Evolutionary conservation across 2,888 invertebrate genomes (phyloP).

Genomic region (Parnassius orleans): DNA sequence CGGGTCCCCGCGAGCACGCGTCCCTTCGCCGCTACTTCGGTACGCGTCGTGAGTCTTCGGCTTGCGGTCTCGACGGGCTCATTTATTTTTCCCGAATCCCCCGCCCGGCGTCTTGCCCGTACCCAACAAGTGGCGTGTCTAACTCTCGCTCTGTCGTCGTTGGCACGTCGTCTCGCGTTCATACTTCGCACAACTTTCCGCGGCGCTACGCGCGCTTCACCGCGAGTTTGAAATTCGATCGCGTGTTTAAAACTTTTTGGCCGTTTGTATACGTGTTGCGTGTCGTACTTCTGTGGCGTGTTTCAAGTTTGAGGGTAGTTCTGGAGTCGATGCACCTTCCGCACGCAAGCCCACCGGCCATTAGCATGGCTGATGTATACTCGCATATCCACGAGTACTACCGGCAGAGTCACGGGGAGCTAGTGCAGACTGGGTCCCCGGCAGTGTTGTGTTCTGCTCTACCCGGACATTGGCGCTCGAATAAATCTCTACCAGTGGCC

Average conservation of each 20-base stretch:
- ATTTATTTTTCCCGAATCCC: slow-evolving; percentile 71
- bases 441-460: slow-evolving; percentile 96
- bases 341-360: slow-evolving; percentile 78
- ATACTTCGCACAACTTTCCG: slow-evolving; percentile 71
- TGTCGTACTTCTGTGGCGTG: slow-evolving; percentile 71
- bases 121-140: slow-evolving; percentile 73
- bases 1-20: slow-evolving; percentile 75
- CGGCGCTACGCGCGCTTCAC: slow-evolving; percentile 64
- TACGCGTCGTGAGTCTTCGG: slow-evolving; percentile 77
- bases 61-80: slow-evolving; percentile 69
- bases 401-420: slow-evolving; percentile 94
- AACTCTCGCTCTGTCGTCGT: slow-evolving; percentile 44
- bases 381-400: slow-evolving; percentile 88
- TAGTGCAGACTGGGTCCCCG: slow-evolving; percentile 97
- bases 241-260: slow-evolving; percentile 53
- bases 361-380: slow-evolving; percentile 87
- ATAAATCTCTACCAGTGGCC: slow-evolving; percentile 97
- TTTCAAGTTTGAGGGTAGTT: slow-evolving; percentile 56
- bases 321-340: slow-evolving; percentile 85
- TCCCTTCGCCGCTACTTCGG: slow-evolving; percentile 70
- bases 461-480: slow-evolving; percentile 98
- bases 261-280: slow-evolving; percentile 62
- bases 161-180: slow-evolving; percentile 65
- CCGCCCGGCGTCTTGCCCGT: slow-evolving; percentile 71
- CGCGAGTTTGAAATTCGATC: slow-evolving; percentile 60